phyloP scores from a whole-genome alignment of 2,888 invertebrate genomes.

The Eristalis tenax region DNA sequence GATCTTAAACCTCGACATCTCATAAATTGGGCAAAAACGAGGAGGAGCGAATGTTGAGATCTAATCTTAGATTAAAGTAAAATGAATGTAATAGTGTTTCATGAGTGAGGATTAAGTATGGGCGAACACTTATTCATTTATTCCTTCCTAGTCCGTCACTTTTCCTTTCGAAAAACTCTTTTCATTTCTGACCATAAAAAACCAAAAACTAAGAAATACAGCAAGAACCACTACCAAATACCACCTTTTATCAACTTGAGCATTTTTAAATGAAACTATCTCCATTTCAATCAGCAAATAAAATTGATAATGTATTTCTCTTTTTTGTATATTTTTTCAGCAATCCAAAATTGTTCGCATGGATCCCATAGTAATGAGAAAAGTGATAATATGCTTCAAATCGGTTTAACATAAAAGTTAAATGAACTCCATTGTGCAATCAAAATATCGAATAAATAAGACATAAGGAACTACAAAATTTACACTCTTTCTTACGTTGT shows the following conservation, averaged over 20 bases:
- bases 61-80: too few relatives aligned
- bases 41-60: too few relatives aligned
- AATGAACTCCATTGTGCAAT: constrained; percentile 73
- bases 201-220: too few relatives aligned
- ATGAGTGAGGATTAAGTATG: too few relatives aligned
- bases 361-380: constrained; percentile 38
- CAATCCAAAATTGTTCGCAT: constrained; percentile 31
- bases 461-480: constrained; percentile 38
- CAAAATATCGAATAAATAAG: constrained; percentile 46
- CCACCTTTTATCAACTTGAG: background rate
- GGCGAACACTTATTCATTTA: too few relatives aligned
- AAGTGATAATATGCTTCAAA: constrained; percentile 42
- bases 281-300: background rate
- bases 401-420: constrained; percentile 65
- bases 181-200: too few relatives aligned
- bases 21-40: too few relatives aligned
- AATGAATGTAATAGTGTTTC: too few relatives aligned
- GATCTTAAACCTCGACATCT: too few relatives aligned
- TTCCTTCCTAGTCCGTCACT: too few relatives aligned
- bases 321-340: constrained; percentile 15
- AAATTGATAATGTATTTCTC: background rate
- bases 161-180: too few relatives aligned
- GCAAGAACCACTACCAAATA: background rate
- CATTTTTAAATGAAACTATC: constrained; percentile 27
- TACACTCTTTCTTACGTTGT: constrained; percentile 27